phyloP scores from a whole-genome alignment of 1,140 invertebrate species.

The Drosophila parabipectinata region DNA sequence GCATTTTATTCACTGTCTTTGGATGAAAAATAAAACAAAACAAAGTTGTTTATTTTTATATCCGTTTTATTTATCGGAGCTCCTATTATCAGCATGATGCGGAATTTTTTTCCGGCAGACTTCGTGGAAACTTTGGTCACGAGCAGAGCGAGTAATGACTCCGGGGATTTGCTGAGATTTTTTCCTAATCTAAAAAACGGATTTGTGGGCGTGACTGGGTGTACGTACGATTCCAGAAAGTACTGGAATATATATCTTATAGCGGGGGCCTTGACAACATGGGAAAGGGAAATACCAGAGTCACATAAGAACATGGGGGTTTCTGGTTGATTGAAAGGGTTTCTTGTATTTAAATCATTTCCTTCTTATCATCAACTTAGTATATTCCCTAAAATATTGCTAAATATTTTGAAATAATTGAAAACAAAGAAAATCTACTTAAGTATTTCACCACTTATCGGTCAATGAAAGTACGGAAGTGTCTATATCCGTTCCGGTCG shows the following conservation, averaged over 20 bases:
- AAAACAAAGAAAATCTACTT: slow-evolving; percentile 1
- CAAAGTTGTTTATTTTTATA: slow-evolving; percentile 25
- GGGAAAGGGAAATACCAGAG: not conserved
- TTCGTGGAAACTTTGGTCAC: slow-evolving; percentile 74
- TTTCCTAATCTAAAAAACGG: not conserved
- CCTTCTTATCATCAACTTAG: not conserved
- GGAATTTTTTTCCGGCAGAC: slow-evolving; percentile 50
- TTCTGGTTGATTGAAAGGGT: too few species aligned
- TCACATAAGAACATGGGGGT: too few species aligned
- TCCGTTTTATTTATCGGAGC: slow-evolving; percentile 20
- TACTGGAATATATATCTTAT: not conserved
- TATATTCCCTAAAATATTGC: not conserved
- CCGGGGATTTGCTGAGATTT: slow-evolving; percentile 58
- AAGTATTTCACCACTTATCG: slow-evolving; percentile 12
- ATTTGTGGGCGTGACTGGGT: not conserved
- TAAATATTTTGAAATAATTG: slow-evolving; percentile 18
- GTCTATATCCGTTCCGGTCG: slow-evolving; percentile 28
- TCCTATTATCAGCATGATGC: slow-evolving; percentile 67
- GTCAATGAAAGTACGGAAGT: slow-evolving; percentile 18
- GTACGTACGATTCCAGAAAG: not conserved
- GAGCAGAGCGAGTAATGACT: slow-evolving; percentile 34
- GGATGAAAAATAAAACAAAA: slow-evolving; percentile 37
- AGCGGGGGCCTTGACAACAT: not conserved
- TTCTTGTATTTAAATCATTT: not conserved
- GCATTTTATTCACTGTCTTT: slow-evolving; percentile 53